Conservation (phyloP, 1,140 invertebrate species). For the Brachystomella parvula region DNA sequence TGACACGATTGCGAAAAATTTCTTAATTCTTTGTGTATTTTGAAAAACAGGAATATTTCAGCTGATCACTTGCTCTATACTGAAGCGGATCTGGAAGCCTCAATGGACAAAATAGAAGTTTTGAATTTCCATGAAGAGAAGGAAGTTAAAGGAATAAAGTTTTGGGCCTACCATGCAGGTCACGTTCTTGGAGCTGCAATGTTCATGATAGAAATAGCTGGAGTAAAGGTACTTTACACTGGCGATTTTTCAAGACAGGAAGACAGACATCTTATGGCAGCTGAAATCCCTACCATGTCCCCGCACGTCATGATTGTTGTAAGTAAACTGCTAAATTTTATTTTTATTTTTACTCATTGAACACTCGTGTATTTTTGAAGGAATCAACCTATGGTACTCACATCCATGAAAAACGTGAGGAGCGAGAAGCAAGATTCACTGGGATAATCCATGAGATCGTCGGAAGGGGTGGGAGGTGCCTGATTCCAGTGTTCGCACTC, state of each 20-base stretch:
- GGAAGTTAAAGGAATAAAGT: conserved; percentile 90
- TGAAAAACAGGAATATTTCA: conserved; percentile 73
- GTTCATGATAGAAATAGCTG: conserved; percentile 99
- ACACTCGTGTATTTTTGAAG: conserved; percentile 43
- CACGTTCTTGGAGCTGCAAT: conserved; percentile 98
- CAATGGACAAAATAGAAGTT: conserved; percentile 98
- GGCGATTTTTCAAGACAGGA: conserved; percentile 98
- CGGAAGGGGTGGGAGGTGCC: conserved; percentile 84
- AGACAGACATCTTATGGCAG: conserved; percentile 97
- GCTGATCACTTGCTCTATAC: conserved; percentile 97
- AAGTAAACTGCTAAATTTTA: conserved; percentile 36
- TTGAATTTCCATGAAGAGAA: conserved; percentile 98
- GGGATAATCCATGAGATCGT: conserved; percentile 93
- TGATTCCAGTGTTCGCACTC: conserved; percentile 97
- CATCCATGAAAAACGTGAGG: conserved; percentile 96
- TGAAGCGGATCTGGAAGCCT: conserved; percentile 90
- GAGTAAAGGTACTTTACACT: conserved; percentile 92
- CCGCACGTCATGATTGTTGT: conserved; percentile 95
- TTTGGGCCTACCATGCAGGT: conserved; percentile 98
- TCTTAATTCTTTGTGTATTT: conserved; percentile 10
- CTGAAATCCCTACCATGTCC: conserved; percentile 90
- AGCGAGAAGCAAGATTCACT: conserved; percentile 90
- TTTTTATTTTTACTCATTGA: conserved; percentile 17
- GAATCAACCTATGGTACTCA: conserved; percentile 99
- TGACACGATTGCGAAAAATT: no score